phyloP scores from a whole-genome alignment of 37 sponge, comb jelly and placozoan species.

The Aplysina aerophoba region DNA sequence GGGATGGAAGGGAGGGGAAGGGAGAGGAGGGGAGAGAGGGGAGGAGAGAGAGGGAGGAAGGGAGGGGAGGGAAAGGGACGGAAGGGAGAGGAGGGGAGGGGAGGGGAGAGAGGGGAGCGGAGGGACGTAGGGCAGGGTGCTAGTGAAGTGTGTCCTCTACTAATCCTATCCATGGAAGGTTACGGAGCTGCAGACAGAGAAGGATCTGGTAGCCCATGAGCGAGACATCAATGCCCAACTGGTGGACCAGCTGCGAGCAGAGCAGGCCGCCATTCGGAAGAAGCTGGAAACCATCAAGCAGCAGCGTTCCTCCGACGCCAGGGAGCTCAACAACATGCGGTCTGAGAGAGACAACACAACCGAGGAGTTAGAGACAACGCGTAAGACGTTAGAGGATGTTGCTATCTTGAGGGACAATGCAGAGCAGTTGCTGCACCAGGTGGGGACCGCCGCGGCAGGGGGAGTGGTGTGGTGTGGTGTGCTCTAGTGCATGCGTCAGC shows the following conservation, averaged over 20 bases:
- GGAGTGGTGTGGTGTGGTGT: too few relatives aligned
- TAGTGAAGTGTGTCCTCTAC: too few relatives aligned
- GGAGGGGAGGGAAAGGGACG: not conserved
- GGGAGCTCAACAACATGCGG: slow-evolving; percentile 68
- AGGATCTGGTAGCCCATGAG: slow-evolving; percentile 54
- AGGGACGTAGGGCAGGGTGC: too few relatives aligned
- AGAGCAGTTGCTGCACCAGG: slow-evolving; percentile 8
- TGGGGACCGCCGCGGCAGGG: not conserved
- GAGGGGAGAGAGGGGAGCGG: too few relatives aligned
- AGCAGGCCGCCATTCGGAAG: slow-evolving; percentile 52
- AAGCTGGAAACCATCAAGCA: slow-evolving; percentile 66
- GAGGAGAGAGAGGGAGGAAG: not conserved
- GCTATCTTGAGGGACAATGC: not conserved
- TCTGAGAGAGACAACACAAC: slow-evolving; percentile 45
- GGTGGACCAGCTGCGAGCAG: slow-evolving; percentile 55
- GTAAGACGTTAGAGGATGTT: slow-evolving; percentile 12
- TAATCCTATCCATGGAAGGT: not conserved
- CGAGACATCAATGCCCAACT: slow-evolving; percentile 55
- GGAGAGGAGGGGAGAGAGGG: not conserved
- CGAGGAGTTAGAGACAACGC: slow-evolving; percentile 24
- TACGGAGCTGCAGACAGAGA: slow-evolving; percentile 56
- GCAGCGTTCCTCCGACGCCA: slow-evolving; percentile 72
- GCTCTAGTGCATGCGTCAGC: too few relatives aligned
- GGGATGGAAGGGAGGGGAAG: too few relatives aligned
- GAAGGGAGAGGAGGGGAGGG: not conserved